phyloP scores from a whole-genome alignment of 2,797 vertebrate genomes.

The Gymnopithys bicolor region DNA sequence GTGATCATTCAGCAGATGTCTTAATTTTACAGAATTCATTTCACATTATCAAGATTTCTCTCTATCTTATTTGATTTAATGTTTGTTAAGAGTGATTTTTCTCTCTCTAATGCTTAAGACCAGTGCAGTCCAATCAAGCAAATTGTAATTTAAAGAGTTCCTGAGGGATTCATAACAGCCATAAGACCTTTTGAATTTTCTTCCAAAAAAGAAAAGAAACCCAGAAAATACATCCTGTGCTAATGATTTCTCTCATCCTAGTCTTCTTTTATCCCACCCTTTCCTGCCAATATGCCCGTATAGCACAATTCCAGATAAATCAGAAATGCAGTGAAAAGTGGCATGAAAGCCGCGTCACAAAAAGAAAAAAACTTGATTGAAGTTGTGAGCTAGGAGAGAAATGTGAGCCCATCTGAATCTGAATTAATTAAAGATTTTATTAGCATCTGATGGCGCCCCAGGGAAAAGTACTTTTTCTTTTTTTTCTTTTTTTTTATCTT shows the following conservation, averaged over 20 bases:
- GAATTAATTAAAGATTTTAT: slow-evolving; percentile 78
- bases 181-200: slow-evolving; percentile 53
- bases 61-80: slow-evolving; percentile 69
- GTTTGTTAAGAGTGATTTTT: slow-evolving; percentile 70
- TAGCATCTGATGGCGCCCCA: slow-evolving; percentile 68
- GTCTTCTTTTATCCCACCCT: slow-evolving; percentile 65
- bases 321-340: slow-evolving; percentile 64
- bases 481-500: neutral
- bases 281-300: slow-evolving; percentile 56
- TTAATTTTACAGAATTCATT: slow-evolving; percentile 70
- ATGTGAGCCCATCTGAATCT: slow-evolving; percentile 70
- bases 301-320: slow-evolving; percentile 70
- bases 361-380: slow-evolving; percentile 66
- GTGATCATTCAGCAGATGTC: slow-evolving; percentile 36
- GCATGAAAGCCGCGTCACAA: slow-evolving; percentile 61
- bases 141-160: slow-evolving; percentile 71
- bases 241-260: slow-evolving; percentile 68
- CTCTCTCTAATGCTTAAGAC: slow-evolving; percentile 65
- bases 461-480: slow-evolving; percentile 20
- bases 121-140: slow-evolving; percentile 67
- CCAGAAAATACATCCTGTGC: slow-evolving; percentile 48
- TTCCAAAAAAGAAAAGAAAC: neutral
- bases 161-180: slow-evolving; percentile 60
- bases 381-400: slow-evolving; percentile 68
- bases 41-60: slow-evolving; percentile 68